Percentiles rank a stretch among this genome's conserved stretches.
Evolutionary conservation across 2,888 invertebrate species (phyloP).

Genomic region (Cantharis flavilabris): DNA sequence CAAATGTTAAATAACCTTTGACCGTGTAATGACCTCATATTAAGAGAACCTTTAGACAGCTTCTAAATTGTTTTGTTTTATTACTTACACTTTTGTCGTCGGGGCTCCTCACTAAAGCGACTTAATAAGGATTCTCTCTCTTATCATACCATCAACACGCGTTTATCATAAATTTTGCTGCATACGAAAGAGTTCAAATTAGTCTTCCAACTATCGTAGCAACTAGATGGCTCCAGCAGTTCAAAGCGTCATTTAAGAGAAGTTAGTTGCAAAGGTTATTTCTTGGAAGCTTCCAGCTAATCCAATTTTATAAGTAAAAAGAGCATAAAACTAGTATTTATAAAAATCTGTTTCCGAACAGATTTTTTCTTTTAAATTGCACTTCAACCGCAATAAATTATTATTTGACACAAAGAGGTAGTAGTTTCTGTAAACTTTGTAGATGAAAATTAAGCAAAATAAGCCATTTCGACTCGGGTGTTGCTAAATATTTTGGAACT

Average conservation of each 20-base stretch:
- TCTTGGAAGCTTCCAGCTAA: not conserved
- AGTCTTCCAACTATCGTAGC: not conserved
- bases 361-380: no score
- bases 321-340: no score
- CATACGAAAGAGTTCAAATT: not conserved
- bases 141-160: no score
- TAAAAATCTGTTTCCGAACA: no score
- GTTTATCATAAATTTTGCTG: not conserved
- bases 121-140: not conserved
- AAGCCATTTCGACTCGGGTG: no score
- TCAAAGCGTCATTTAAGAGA: not conserved
- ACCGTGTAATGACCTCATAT: slow-evolving; percentile 22
- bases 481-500: no score
- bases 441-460: no score
- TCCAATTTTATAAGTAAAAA: no score
- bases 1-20: slow-evolving; percentile 18
- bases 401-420: no score
- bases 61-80: not conserved
- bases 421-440: no score
- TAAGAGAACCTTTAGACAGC: slow-evolving; percentile 10
- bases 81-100: not conserved
- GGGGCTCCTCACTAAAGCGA: not conserved
- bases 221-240: not conserved
- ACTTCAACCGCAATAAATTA: no score
- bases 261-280: not conserved